A percentile compares a stretch with the other conserved stretches of the same genome.
Conservation (phyloP, 2,888 invertebrate genomes). For the Cephus pulcher region DNA sequence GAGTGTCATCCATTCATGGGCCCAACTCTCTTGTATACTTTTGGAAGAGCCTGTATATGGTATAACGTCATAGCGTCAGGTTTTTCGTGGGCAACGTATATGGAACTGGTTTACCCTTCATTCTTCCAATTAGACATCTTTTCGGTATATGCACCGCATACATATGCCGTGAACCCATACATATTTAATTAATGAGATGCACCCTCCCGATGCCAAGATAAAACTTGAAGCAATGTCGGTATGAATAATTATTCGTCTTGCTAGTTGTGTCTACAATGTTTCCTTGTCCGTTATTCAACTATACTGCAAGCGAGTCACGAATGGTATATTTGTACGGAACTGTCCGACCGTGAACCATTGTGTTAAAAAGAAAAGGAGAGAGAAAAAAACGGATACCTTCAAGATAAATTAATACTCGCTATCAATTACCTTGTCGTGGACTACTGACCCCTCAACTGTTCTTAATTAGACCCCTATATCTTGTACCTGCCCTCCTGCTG, state of each 20-base stretch:
- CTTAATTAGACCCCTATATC: not conserved
- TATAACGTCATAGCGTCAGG: not conserved
- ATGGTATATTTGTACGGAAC: not conserved
- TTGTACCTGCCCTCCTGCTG: not conserved
- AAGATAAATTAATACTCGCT: not conserved
- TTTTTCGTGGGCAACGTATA: not conserved
- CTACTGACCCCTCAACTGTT: not conserved
- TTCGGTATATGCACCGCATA: constrained; percentile 3
- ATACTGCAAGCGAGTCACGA: not conserved
- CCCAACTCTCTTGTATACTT: not conserved
- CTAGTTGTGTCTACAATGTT: constrained; percentile 20
- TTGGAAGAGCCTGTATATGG: not conserved
- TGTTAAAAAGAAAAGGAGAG: not conserved
- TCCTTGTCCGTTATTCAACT: not conserved
- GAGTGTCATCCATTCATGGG: not conserved
- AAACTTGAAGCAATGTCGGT: constrained; percentile 42
- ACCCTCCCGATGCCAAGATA: constrained; percentile 50
- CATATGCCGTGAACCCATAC: not conserved
- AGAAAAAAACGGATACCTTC: not conserved
- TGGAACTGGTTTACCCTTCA: constrained; percentile 8
- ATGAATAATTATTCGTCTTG: constrained; percentile 51
- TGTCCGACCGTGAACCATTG: not conserved
- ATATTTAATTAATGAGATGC: constrained; percentile 54
- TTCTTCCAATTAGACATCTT: constrained; percentile 2
- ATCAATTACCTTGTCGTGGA: not conserved